These are phyloP conservation scores for Apodemia zela DNA, from an alignment of 2,888 invertebrate genomes.

Conservation along the genomic window DNA sequence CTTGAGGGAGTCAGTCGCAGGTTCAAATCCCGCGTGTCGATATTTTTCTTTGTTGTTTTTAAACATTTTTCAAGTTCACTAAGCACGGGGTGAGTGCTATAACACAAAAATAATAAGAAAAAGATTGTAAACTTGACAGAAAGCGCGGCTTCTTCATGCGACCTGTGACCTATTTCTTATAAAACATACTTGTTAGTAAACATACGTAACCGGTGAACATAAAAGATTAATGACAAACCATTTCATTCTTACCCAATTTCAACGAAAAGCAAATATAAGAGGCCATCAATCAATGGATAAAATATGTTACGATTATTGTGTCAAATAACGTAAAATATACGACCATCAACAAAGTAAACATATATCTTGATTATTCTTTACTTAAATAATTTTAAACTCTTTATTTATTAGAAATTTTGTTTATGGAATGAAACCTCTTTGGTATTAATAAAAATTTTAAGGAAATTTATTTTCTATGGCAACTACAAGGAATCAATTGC, in stretches of 20 bases:
- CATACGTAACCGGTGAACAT: not conserved
- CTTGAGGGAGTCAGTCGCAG: too few species aligned
- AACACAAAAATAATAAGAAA: too few species aligned
- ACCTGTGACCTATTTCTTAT: slow-evolving; percentile 39
- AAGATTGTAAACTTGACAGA: slow-evolving; percentile 38
- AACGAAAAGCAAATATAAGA: not conserved
- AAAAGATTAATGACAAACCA: slow-evolving; percentile 14
- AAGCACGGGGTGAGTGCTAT: too few species aligned
- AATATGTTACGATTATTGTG: not conserved
- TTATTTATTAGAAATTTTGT: not conserved
- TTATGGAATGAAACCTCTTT: not conserved
- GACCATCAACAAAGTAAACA: not conserved
- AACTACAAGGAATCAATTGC: too few species aligned
- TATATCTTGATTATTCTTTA: not conserved
- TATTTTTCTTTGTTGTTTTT: too few species aligned
- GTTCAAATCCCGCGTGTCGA: too few species aligned
- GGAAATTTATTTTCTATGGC: too few species aligned
- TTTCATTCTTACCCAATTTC: slow-evolving; percentile 10
- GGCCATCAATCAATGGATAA: not conserved
- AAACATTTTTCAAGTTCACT: too few species aligned
- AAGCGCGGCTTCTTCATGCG: slow-evolving; percentile 34
- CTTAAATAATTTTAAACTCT: not conserved
- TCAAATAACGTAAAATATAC: not conserved
- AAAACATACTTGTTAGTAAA: slow-evolving; percentile 32
- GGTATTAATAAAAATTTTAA: too few species aligned